Evolutionary conservation across 2,113 vertebrate species (phyloP).

Genomic region (Sinocyclocheilus rhinocerous): DNA sequence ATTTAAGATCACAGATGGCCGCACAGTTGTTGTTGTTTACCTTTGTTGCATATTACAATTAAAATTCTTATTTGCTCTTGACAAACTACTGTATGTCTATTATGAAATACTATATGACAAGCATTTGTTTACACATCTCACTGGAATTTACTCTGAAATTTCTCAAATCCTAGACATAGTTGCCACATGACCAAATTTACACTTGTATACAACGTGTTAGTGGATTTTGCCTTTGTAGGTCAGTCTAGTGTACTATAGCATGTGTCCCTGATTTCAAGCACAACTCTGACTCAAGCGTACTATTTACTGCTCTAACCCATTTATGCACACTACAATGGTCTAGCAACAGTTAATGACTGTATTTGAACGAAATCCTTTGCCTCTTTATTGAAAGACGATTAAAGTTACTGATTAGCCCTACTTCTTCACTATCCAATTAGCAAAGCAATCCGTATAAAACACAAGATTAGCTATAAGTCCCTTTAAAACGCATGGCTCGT

Average conservation of each 20-base stretch:
- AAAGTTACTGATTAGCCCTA: constrained; percentile 74
- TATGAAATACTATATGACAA: not conserved
- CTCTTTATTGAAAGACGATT: constrained; percentile 67
- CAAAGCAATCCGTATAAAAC: constrained; percentile 62
- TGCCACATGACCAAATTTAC: not conserved
- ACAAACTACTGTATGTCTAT: not conserved
- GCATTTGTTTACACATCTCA: not conserved
- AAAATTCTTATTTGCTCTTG: not conserved
- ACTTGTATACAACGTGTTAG: not conserved
- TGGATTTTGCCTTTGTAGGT: not conserved
- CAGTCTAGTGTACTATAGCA: constrained; percentile 26
- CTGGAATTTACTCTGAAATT: not conserved
- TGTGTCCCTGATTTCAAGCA: constrained; percentile 18
- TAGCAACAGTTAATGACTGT: constrained; percentile 59
- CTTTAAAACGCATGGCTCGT: constrained; percentile 35
- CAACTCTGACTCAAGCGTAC: not conserved
- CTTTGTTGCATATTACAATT: not conserved
- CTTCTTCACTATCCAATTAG: constrained; percentile 77
- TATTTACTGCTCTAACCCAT: not conserved
- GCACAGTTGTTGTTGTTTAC: not conserved
- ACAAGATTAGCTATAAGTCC: constrained; percentile 54
- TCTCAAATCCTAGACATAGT: not conserved
- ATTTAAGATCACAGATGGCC: not conserved
- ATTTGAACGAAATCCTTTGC: constrained; percentile 58
- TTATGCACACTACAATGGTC: not conserved